phyloP scores from a whole-genome alignment of 2,797 vertebrate species.

The Luscinia luscinia region DNA sequence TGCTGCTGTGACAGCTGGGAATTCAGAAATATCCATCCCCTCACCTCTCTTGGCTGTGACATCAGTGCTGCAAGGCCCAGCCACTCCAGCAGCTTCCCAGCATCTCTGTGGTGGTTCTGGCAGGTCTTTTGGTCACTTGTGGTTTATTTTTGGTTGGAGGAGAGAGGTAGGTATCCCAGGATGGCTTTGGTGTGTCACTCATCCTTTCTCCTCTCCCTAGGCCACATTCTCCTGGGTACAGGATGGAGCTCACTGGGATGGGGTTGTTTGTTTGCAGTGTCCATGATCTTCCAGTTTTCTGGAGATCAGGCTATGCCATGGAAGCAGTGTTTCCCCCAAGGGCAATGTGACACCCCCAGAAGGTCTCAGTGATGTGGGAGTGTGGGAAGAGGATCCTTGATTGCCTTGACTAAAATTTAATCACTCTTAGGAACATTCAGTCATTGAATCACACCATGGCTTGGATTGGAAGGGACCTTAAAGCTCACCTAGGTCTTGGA shows the following conservation, averaged over 20 bases:
- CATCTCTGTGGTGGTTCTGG: not conserved
- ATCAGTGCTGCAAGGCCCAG: not conserved
- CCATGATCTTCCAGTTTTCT: not conserved
- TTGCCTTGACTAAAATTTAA: not conserved
- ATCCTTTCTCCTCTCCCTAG: not conserved
- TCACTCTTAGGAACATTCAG: rapidly evolving
- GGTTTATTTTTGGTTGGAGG: not conserved
- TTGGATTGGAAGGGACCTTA: not conserved
- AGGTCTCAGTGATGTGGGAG: not conserved
- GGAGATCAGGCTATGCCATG: not conserved
- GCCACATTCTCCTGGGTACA: rapidly evolving
- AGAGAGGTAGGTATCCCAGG: not conserved
- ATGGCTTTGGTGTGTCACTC: not conserved
- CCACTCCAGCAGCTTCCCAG: not conserved
- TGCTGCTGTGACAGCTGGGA: not conserved
- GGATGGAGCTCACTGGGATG: not conserved
- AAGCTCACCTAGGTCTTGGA: not conserved
- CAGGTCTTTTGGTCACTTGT: not conserved
- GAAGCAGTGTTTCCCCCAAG: not conserved
- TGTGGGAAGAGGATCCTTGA: not conserved
- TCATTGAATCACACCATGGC: rapidly evolving
- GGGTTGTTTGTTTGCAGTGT: not conserved
- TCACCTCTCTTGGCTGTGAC: not conserved
- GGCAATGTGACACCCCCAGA: not conserved
- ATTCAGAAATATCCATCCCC: not conserved